phyloP scores from a whole-genome alignment of 2,888 invertebrate species.

The Morpho helenor region DNA sequence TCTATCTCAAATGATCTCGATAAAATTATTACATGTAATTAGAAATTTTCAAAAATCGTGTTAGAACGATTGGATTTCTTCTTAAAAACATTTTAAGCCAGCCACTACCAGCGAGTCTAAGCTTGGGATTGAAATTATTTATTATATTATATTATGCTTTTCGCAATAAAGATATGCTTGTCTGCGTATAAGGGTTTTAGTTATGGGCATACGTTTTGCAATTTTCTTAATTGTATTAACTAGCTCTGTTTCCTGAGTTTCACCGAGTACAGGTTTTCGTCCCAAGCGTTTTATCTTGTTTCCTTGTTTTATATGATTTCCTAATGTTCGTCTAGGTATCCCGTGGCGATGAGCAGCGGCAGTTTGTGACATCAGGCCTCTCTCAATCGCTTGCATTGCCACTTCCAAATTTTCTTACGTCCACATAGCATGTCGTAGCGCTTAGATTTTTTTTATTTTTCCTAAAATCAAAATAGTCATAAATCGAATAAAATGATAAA shows the following conservation, averaged over 20 bases:
- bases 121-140: neutral
- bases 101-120: neutral
- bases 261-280: neutral
- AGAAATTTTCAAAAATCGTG: neutral
- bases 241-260: neutral
- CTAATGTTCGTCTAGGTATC: slow-evolving; percentile 1
- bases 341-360: neutral
- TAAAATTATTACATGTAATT: neutral
- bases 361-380: neutral
- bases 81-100: slow-evolving; percentile 1
- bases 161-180: slow-evolving; percentile 5
- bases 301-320: neutral
- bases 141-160: neutral
- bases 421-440: neutral
- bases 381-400: neutral
- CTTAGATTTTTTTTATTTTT: neutral
- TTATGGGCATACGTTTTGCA: neutral
- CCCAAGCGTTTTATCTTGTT: neutral
- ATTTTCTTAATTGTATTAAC: neutral
- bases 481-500: too few relatives aligned
- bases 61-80: neutral
- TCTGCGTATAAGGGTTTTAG: neutral
- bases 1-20: too few relatives aligned
- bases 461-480: neutral
- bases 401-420: neutral